Conservation (phyloP, 2,797 vertebrate genomes). For the Pseudochirops corinnae region DNA sequence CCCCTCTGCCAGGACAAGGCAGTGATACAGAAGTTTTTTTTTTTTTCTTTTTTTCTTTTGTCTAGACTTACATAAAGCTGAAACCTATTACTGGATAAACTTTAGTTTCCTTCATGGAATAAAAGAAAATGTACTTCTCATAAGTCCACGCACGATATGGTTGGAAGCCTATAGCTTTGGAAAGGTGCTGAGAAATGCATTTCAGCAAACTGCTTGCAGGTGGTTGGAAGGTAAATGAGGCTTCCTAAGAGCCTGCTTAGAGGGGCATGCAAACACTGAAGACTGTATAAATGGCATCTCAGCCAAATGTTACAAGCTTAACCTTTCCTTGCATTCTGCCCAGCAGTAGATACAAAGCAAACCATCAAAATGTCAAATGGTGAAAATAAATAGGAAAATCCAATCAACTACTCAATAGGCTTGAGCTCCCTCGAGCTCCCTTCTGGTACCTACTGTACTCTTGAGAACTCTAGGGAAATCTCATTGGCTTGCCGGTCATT, state of each 20-base stretch:
- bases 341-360: constrained; percentile 59
- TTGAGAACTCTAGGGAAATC: constrained; percentile 5
- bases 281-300: constrained; percentile 38
- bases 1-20: not conserved
- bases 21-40: not conserved
- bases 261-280: constrained; percentile 43
- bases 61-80: not conserved
- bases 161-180: not conserved
- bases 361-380: constrained; percentile 68
- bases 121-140: not conserved
- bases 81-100: not conserved
- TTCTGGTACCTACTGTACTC: constrained; percentile 20
- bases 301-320: constrained; percentile 52
- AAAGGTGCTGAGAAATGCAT: not conserved
- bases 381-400: constrained; percentile 59
- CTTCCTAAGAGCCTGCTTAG: constrained; percentile 27
- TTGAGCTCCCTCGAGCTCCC: constrained; percentile 39
- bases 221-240: constrained; percentile 35
- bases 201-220: constrained; percentile 9
- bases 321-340: constrained; percentile 48
- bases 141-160: not conserved
- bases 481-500: constrained; percentile 43
- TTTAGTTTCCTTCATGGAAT: not conserved
- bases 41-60: not conserved
- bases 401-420: constrained; percentile 39